Conservation (phyloP, 2,888 invertebrate species). For the Thelaira solivaga region DNA sequence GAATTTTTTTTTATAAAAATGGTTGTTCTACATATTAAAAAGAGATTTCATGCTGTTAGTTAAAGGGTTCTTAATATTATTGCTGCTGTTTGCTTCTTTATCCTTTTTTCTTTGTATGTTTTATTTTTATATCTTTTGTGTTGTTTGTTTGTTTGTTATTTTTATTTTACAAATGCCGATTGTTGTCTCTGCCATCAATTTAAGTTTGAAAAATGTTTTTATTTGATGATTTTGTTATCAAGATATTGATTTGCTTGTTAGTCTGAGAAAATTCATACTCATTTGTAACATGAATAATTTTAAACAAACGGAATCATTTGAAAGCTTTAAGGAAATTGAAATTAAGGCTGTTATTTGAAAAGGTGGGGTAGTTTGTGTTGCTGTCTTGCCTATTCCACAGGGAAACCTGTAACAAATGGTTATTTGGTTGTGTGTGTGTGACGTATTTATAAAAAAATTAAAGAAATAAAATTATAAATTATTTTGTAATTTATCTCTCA, state of each 20-base stretch:
- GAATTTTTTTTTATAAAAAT: neutral
- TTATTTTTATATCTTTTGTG: neutral
- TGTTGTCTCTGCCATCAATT: conserved; percentile 58
- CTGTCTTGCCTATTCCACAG: too few species aligned
- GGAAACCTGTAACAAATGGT: too few species aligned
- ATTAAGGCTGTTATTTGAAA: neutral
- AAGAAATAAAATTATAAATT: too few species aligned
- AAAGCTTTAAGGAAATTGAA: conserved; percentile 3
- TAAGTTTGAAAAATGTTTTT: conserved; percentile 39
- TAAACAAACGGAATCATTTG: neutral
- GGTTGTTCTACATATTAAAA: conserved; percentile 13
- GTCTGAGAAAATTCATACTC: neutral
- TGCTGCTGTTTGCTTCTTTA: neutral
- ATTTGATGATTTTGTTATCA: conserved; percentile 45
- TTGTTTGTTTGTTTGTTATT: neutral
- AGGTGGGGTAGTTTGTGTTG: too few species aligned
- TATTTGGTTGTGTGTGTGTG: too few species aligned
- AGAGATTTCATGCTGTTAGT: conserved; percentile 36
- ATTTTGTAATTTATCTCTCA: too few species aligned
- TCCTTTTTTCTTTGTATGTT: neutral
- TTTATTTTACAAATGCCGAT: conserved; percentile 49
- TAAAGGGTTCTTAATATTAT: conserved; percentile 38
- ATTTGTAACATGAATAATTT: neutral
- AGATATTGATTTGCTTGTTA: conserved; percentile 20
- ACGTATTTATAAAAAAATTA: too few species aligned